Evolutionary conservation across 2,797 vertebrate genomes (phyloP), one percentile per base, ranked within the genome.

Genomic region (Spea hammondii): DNA sequence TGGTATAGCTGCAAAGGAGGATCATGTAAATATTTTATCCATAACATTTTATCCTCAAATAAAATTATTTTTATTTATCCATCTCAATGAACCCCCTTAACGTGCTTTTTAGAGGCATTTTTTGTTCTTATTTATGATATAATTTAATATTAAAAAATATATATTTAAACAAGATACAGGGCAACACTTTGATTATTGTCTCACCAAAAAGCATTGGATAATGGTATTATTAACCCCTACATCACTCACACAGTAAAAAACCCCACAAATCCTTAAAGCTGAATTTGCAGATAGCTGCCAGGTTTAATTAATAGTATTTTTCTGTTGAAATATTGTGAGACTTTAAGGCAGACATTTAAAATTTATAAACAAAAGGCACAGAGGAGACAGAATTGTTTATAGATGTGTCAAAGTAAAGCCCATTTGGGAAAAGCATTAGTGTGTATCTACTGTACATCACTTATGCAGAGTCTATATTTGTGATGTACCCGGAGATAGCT

Each of bases 341-440:
- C 44, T 65, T 65, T 65, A 65, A 32, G 46, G 64, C 64, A 86
- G 64, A 69, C 83, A 83, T 85, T 64, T 77, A 85, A 88, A 91
- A 92, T 90, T 90, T 91, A 91, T 89, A 88, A 49, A 72, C 86
- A 84, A 86, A 80, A 84, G 79, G 88, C 79, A 87, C 80, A 84
- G 88, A 91, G 87, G 0, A 74, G 88, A 90, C 92, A 86, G 90
- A 91, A 89, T 91, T 91, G 88, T 93, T 92, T 92, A 92, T 92
- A 90, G 91, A 87, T 88, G 89, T 91, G 89, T 85, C 84, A 90
- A 89, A 91, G 86, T 88, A 90, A 91, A 90, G 88, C 86, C 88
- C 91, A 91, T 93, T 90, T 88, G 91, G 90, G 90, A 92, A 85
- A 89, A 90, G 87, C 86, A 88, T 87, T 86, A 83, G 14, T 69